Conservation (phyloP, 2,113 vertebrate species). For the Chloebia gouldiae region DNA sequence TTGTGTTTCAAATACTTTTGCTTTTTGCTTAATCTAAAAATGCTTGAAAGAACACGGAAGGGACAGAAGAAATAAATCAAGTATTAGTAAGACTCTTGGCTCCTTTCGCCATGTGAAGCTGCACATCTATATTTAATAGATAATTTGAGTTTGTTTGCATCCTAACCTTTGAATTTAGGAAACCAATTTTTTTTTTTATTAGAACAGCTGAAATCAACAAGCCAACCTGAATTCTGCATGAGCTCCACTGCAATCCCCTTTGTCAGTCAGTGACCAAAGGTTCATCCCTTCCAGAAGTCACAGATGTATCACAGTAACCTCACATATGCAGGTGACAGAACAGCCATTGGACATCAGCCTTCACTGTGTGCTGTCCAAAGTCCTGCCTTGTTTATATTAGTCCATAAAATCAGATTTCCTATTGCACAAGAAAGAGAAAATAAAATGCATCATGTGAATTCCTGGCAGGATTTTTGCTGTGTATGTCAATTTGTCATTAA, state of each 20-base stretch:
- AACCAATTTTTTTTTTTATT: not conserved
- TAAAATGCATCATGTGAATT: not conserved
- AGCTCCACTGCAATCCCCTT: not conserved
- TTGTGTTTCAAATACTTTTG: not conserved
- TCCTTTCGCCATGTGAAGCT: not conserved
- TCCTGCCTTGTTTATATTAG: not conserved
- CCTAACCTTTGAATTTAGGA: not conserved
- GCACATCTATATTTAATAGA: not conserved
- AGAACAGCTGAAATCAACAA: not conserved
- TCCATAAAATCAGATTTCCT: not conserved
- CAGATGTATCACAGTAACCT: not conserved
- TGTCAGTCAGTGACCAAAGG: not conserved
- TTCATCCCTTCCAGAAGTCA: not conserved
- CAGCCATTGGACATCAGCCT: not conserved
- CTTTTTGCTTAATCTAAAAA: not conserved
- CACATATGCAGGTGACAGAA: not conserved
- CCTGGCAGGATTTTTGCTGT: not conserved
- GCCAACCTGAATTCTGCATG: not conserved
- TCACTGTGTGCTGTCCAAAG: not conserved
- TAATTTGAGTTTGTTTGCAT: not conserved
- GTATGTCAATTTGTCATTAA: not conserved
- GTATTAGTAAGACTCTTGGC: not conserved
- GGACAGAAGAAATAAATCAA: not conserved
- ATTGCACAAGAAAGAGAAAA: not conserved
- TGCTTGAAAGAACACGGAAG: not conserved